Evolutionary conservation across 2,797 vertebrate genomes (phyloP).

Genomic region (Phoeniculus purpureus): DNA sequence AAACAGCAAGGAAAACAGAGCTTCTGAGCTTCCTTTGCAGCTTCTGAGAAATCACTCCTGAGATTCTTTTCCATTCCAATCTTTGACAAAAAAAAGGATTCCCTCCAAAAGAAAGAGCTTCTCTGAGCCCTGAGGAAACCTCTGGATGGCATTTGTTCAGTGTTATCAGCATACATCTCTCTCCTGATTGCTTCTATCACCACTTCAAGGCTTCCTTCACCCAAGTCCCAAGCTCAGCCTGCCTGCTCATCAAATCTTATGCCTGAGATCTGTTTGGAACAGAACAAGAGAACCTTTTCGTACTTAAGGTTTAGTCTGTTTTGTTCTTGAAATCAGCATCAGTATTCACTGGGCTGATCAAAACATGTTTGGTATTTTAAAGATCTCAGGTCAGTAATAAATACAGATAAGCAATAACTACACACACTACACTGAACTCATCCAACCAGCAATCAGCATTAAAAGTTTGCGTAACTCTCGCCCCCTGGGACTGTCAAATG

Average conservation of each 20-base stretch:
- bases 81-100: not conserved
- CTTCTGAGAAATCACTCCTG: not conserved
- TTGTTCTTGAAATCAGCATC: not conserved
- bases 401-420: not conserved
- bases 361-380: not conserved
- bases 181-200: not conserved
- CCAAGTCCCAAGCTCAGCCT: not conserved
- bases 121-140: not conserved
- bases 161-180: not conserved
- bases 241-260: not conserved
- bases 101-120: not conserved
- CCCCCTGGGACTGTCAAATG: not conserved
- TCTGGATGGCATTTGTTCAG: not conserved
- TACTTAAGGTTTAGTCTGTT: not conserved
- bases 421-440: not conserved
- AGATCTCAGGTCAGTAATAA: not conserved
- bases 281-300: not conserved
- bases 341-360: not conserved
- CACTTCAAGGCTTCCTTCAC: not conserved
- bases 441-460: not conserved
- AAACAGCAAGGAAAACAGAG: not conserved
- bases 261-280: not conserved
- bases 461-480: not conserved
- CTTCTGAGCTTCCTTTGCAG: not conserved
- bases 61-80: not conserved